These are phyloP conservation scores for Augochlorella aurata DNA, from an alignment of 2,888 invertebrate genomes.

Conservation along the genomic window DNA sequence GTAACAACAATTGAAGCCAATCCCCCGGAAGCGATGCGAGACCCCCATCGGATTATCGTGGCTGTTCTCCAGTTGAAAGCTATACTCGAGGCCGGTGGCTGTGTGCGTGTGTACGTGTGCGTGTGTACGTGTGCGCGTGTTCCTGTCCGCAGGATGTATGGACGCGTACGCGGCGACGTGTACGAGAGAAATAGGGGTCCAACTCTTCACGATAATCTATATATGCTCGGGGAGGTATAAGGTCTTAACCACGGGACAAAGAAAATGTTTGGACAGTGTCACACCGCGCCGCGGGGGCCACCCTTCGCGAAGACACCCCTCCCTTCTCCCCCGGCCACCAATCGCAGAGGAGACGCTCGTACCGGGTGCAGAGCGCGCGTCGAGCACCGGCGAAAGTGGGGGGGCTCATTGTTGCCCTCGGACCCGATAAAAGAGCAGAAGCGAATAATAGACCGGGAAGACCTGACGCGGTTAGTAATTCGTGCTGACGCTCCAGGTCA, in stretches of 20 bases:
- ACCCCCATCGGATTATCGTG: constrained; percentile 77
- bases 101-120: background rate
- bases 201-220: constrained; percentile 75
- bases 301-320: constrained; percentile 72
- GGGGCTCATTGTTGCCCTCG: constrained; percentile 64
- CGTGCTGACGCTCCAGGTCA: constrained; percentile 42
- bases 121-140: background rate
- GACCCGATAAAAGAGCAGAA: constrained; percentile 71
- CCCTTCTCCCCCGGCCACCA: constrained; percentile 50
- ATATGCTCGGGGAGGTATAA: constrained; percentile 69
- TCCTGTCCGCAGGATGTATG: background rate
- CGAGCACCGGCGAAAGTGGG: constrained; percentile 44
- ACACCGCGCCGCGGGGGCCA: constrained; percentile 73
- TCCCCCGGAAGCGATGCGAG: constrained; percentile 75
- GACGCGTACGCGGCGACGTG: background rate
- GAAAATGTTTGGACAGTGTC: constrained; percentile 82
- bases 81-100: constrained; percentile 44
- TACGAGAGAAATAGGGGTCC: constrained; percentile 57
- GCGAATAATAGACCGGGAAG: constrained; percentile 63
- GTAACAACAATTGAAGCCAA: constrained; percentile 68
- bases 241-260: constrained; percentile 81
- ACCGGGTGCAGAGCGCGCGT: constrained; percentile 29
- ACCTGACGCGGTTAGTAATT: constrained; percentile 59
- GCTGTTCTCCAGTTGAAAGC: constrained; percentile 70
- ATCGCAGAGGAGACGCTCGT: constrained; percentile 36